phyloP scores from a whole-genome alignment of 2,113 vertebrate genomes.

The Vidua chalybeata region DNA sequence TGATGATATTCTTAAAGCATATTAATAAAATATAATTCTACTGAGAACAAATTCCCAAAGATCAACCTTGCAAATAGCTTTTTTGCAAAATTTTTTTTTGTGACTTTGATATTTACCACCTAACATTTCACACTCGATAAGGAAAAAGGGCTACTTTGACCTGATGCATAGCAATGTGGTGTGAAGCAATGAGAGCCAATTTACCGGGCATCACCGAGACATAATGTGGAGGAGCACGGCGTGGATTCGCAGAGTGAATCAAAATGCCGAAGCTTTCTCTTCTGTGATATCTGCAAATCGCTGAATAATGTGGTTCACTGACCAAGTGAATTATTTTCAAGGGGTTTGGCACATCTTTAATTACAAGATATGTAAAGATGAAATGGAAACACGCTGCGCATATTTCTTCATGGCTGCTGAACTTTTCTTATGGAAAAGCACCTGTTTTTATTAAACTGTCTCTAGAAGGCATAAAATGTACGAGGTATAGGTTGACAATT shows the following conservation, averaged over 20 bases:
- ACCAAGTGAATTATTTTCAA: conserved; percentile 57
- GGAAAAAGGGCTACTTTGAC: background rate
- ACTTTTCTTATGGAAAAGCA: conserved; percentile 55
- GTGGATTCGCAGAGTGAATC: background rate
- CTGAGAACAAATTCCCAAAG: background rate
- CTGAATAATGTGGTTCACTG: conserved; percentile 60
- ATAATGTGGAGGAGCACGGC: background rate
- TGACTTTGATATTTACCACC: background rate
- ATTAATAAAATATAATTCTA: background rate
- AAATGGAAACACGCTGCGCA: conserved; percentile 24
- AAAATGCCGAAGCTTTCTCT: conserved; percentile 43
- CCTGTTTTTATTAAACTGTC: conserved; percentile 59
- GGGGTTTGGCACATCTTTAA: conserved; percentile 62
- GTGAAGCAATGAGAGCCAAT: conserved; percentile 34
- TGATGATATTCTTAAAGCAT: background rate
- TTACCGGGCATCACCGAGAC: conserved; percentile 3
- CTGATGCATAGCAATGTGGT: background rate
- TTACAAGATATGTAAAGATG: conserved; percentile 65
- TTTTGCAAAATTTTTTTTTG: background rate
- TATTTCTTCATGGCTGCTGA: conserved; percentile 60
- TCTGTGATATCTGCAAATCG: conserved; percentile 44
- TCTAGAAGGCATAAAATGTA: conserved; percentile 38
- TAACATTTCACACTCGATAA: background rate
- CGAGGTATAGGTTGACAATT: background rate
- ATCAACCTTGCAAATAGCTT: background rate